Percentiles rank a stretch among this genome's conserved stretches.
Conservation (phyloP, 2,888 invertebrate species). For the Lymantria dispar region DNA sequence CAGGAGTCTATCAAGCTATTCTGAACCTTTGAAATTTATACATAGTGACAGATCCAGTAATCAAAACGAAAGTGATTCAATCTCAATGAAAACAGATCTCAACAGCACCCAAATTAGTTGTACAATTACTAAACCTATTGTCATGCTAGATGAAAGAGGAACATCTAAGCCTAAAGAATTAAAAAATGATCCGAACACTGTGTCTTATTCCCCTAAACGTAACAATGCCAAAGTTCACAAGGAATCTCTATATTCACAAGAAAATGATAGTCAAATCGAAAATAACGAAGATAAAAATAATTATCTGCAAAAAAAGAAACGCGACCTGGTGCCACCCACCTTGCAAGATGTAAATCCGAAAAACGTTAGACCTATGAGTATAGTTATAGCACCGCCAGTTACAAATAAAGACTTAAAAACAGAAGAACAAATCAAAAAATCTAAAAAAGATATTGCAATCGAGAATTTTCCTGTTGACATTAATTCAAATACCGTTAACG, state of each 20-base stretch:
- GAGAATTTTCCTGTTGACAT: slow-evolving; percentile 1
- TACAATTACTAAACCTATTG: background rate
- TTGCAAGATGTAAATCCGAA: slow-evolving; percentile 47
- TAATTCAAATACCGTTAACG: slow-evolving; percentile 4
- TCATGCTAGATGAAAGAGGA: background rate
- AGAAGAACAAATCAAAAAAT: background rate
- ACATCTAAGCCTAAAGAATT: background rate
- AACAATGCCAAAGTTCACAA: slow-evolving; percentile 2
- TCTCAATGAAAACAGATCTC: background rate
- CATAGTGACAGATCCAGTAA: slow-evolving; percentile 1
- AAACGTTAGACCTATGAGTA: slow-evolving; percentile 58
- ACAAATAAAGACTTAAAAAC: background rate
- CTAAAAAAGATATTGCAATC: background rate
- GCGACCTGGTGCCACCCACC: slow-evolving; percentile 41
- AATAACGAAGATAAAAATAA: background rate
- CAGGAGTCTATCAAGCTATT: slow-evolving; percentile 18
- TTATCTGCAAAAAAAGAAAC: background rate
- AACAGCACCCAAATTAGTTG: background rate
- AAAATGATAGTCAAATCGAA: background rate
- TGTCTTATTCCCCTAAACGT: background rate
- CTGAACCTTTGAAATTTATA: slow-evolving; percentile 6
- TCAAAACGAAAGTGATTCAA: background rate
- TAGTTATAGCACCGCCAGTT: slow-evolving; percentile 49
- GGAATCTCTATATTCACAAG: slow-evolving; percentile 8
- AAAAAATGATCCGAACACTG: background rate